Evolutionary conservation across 2,797 vertebrate genomes (phyloP).

Genomic region (Megalops cyprinoides): DNA sequence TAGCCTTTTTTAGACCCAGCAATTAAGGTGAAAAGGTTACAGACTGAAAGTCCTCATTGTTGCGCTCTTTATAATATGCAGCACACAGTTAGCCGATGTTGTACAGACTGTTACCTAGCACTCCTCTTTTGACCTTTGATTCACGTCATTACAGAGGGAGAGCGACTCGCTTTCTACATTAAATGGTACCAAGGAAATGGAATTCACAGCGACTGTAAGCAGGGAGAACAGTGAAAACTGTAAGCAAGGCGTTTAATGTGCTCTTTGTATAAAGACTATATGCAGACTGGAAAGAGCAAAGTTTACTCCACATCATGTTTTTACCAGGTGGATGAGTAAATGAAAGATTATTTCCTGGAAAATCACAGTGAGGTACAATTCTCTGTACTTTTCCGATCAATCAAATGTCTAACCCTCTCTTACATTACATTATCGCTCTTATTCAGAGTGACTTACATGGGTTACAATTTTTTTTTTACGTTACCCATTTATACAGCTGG

Average conservation of each 20-base stretch:
- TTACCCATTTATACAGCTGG: too few species aligned
- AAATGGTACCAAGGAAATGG: not conserved
- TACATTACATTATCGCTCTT: too few species aligned
- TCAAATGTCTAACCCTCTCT: too few species aligned
- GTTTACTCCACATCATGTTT: too few species aligned
- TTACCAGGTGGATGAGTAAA: conserved; percentile 31
- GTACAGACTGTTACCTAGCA: not conserved
- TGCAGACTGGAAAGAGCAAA: too few species aligned
- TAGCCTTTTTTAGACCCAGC: conserved; percentile 44
- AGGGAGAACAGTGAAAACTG: too few species aligned
- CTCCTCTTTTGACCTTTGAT: not conserved
- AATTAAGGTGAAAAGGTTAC: conserved; percentile 38
- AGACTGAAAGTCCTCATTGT: conserved; percentile 15
- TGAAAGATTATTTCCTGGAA: conserved; percentile 53
- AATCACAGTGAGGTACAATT: conserved; percentile 46
- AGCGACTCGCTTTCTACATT: not conserved
- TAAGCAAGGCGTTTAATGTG: too few species aligned
- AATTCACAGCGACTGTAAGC: conserved; percentile 11
- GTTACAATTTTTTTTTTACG: too few species aligned
- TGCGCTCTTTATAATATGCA: not conserved
- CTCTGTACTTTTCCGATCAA: not conserved
- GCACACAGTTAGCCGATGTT: not conserved
- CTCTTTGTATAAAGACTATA: too few species aligned
- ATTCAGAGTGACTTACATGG: too few species aligned
- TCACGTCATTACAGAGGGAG: conserved; percentile 7